Base-by-base conservation (phyloP, 2,113 vertebrate species). In the Grantiella picta region DNA sequence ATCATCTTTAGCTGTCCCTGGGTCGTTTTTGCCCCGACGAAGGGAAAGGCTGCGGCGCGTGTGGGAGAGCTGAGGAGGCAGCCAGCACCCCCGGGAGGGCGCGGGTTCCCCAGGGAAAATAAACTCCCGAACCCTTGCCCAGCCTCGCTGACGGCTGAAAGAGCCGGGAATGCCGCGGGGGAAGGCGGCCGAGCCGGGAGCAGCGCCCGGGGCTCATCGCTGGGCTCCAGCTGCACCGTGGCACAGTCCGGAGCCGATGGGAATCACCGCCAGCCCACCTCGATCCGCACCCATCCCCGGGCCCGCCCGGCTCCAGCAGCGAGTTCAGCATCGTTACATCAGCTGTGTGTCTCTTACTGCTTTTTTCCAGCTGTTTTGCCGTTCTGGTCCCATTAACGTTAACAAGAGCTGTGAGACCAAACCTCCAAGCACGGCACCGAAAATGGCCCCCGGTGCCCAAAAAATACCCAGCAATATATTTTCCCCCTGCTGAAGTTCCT, bases 231-330 rank as follows among this genome's bases (percentile, higher is more conserved):
- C 80, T 90, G 82, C 64, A 3, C 35, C 15, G 85, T 18, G 60
- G 85, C 73, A 9, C 1, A 24, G 49, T 1, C 3, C 3, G 1
- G 40, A 22, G 71, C 47, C 0, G 6, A 20, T 31, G 6, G 0
- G 25, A 64, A 49, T 66, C 19, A 0, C 57, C 2, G 12, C 17
- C 29, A 0, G 22, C 25, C 9, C 71, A 4, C 18, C 71, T 22
- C 2, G 50, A 3, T 27, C 36, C 6, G 53, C 69, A 10, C 5
- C 8, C 66, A 8, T 2, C 60, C 25, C 3, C 18, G 38, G 52
- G 16, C 28, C 69, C 6, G 4, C 64, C 84, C 5, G 3, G 31
- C 61, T 64, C 29, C 1, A 4, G 53, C 23, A 23, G 47, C 7
- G 0, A 15, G 17, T 66, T 75, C 50, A 38, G 57, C 53, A 10